Base-by-base conservation (phyloP, 2,797 vertebrate species). In the Anabacerthia variegaticeps region DNA sequence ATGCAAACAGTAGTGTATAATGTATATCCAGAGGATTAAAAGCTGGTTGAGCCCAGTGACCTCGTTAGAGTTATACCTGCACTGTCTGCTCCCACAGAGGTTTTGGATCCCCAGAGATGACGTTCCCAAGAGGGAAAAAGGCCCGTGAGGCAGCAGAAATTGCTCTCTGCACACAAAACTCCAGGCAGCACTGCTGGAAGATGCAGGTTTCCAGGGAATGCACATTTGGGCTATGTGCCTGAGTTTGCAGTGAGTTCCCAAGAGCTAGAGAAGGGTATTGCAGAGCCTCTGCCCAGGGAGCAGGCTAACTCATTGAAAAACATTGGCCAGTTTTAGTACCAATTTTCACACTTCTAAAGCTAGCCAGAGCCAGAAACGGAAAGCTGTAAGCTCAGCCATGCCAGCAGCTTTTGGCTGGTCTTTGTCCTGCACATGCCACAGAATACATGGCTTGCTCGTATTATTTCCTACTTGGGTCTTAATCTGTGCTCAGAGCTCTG, bases 381-480 rank as follows among this genome's bases (percentile, higher is more conserved):
- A 77, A 75, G 9, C 49, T 20, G 30, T 13, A 27, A 30, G 22
- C 46, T n/a, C 37, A 78, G 61, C 18, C 56, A 17, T 11, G 18
- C 36, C 83, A 79, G 77, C 43, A 87, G 63, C 62, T 63, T 78
- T 72, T 0, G 1, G 10, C 6, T 46, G 43, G 55, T 58, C 58
- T 10, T 5, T 24, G n/a, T 61, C 14, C 86, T 1, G 4, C 44
- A 58, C 1, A 0, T n/a, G 75, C 72, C 82, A 63, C 3, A 2
- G 21, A 46, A 58, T 14, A 43, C 56, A 46, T 8, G 0, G 48
- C 28, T 82, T 39, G 20, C 30, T 56, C 3, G 0, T 28, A 9
- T 14, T 30, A n/a, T 37, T 55, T 52, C 58, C 62, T 30, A 14
- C 37, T 6, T 1, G 19, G 32, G 10, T 36, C 49, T 34, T 52